Evolutionary conservation across 2,888 invertebrate species (phyloP).

Genomic region (Diarsia dahlii): DNA sequence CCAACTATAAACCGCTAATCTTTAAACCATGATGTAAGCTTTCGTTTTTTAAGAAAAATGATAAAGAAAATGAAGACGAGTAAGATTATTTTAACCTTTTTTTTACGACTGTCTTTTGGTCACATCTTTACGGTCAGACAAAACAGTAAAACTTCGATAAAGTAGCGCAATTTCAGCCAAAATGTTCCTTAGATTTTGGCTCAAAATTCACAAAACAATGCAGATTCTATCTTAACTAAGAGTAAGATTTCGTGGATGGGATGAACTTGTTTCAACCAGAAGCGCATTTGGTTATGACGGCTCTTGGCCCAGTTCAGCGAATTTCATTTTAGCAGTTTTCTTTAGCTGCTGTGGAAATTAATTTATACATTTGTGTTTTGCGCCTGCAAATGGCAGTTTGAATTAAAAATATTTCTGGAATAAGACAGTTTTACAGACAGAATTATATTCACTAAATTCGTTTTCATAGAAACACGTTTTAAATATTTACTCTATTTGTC

Average conservation of each 20-base stretch:
- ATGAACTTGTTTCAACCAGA: slow-evolving; percentile 47
- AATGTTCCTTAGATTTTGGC: slow-evolving; percentile 5
- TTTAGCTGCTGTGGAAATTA: slow-evolving; percentile 48
- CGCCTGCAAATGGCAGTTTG: slow-evolving; percentile 32
- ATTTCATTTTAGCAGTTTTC: slow-evolving; percentile 50
- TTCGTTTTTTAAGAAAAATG: background rate
- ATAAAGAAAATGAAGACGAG: background rate
- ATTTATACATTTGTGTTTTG: slow-evolving; percentile 38
- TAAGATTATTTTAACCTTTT: background rate
- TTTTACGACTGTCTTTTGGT: slow-evolving; percentile 18
- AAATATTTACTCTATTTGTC: background rate
- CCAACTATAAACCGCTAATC: background rate
- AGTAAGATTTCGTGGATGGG: slow-evolving; percentile 47
- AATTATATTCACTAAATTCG: background rate
- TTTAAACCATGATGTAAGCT: background rate
- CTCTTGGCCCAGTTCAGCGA: slow-evolving; percentile 49
- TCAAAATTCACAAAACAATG: slow-evolving; percentile 34
- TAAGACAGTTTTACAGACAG: background rate
- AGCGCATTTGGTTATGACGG: slow-evolving; percentile 60
- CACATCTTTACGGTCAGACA: slow-evolving; percentile 7
- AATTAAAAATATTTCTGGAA: background rate
- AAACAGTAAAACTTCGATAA: background rate
- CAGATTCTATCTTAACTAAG: slow-evolving; percentile 17
- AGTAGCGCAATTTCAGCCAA: background rate
- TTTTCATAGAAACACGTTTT: background rate